Evolutionary conservation across 2,113 vertebrate species (phyloP), one percentile per base, ranked within the genome.

Genomic region (Pseudolaguvia tuberculata): DNA sequence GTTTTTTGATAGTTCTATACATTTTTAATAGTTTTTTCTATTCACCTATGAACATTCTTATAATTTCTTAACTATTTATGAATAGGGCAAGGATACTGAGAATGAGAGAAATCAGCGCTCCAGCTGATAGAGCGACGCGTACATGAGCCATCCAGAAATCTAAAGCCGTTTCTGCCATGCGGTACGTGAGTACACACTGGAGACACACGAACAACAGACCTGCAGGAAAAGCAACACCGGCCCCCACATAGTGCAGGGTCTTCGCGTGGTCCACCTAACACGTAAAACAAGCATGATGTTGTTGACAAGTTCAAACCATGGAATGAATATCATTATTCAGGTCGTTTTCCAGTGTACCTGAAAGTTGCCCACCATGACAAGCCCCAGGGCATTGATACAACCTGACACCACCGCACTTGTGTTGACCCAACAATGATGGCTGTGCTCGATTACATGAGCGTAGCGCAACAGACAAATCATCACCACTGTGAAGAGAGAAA

Each of bases 341-440:
- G 25, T 50, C 23, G 25, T 15, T 20, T 18, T 59, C 18, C 20
- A 4, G 21, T 74, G 84, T 67, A 95, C 94, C 92, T 96, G 94
- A 80, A 96, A 96, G 86, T 95, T 95, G 51, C 94, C 93, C 45
- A 96, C 94, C 86, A 96, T 90, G 76, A 96, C 88, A 1, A 96
- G 90, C 57, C 94, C 94, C 0, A 92, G 83, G 0, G 92, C 93
- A 1, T 96, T 95, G 83, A 91, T 91, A 81, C 93, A 95, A 79
- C 94, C 94, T 0, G 91, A 91, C 79, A 95, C 88, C 79, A 96
- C 87, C 0, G 91, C 93, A 0, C 90, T 91, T 14, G 93, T 95
- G 90, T 95, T 96, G 51, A 94, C 82, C 94, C 93, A 94, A 71
- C 93, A 93, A 15, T 88, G 85, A 57, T 93, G 93, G 81, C 90